phyloP scores from a whole-genome alignment of 2,113 vertebrate genomes.

The Ellobius talpinus region DNA sequence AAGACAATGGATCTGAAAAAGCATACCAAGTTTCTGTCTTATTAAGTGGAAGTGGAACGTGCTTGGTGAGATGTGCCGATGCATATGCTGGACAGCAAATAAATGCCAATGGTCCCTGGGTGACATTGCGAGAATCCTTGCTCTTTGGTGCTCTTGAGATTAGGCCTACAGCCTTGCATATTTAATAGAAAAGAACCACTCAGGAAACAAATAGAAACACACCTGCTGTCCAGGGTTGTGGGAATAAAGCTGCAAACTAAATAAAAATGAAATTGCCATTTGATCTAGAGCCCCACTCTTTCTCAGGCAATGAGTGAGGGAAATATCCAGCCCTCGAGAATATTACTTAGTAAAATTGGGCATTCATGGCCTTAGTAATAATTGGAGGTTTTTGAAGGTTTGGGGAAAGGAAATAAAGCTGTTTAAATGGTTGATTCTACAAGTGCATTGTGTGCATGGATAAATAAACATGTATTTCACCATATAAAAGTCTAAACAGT shows the following conservation, averaged over 20 bases:
- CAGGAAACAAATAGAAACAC: not conserved
- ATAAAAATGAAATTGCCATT: constrained; percentile 26
- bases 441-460: not conserved
- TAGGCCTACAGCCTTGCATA: not conserved
- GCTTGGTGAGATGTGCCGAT: not conserved
- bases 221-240: not conserved
- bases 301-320: constrained; percentile 27
- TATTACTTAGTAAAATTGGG: constrained; percentile 59
- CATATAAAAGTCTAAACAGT: not conserved
- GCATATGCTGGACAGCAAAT: not conserved
- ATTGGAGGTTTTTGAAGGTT: constrained; percentile 56
- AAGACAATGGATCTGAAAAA: not conserved
- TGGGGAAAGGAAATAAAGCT: constrained; percentile 42
- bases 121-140: not conserved
- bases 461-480: not conserved
- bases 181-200: not conserved
- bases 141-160: not conserved
- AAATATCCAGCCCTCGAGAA: constrained; percentile 21
- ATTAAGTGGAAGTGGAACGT: not conserved
- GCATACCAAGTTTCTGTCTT: not conserved
- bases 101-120: no score
- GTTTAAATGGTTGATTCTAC: not conserved
- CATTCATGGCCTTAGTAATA: constrained; percentile 64
- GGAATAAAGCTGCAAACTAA: not conserved
- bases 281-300: constrained; percentile 12